These are phyloP conservation scores for Plumapathes pennacea DNA, from an alignment of 92 coral and sea anemone species.

Conservation along the genomic window DNA sequence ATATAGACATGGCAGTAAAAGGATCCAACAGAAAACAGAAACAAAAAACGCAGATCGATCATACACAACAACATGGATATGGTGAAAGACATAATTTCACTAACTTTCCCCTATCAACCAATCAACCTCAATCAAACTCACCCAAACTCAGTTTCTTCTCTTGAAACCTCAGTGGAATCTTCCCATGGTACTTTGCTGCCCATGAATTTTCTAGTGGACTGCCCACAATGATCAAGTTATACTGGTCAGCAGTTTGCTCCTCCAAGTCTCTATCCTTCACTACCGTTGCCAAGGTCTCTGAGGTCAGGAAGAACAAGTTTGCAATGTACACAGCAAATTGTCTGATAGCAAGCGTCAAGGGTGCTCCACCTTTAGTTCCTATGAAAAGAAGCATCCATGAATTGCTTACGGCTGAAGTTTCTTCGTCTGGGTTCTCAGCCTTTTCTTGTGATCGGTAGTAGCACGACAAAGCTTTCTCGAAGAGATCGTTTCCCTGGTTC, in stretches of 20 bases:
- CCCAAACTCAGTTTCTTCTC: slow-evolving; percentile 57
- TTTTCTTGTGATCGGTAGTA: no score
- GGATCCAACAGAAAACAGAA: no score
- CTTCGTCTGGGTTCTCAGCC: no score
- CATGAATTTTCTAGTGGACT: slow-evolving; percentile 66
- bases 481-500: no score
- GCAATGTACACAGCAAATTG: slow-evolving; percentile 91
- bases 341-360: slow-evolving; percentile 24
- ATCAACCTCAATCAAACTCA: slow-evolving; percentile 23
- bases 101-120: no score
- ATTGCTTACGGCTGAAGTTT: no score
- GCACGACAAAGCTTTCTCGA: no score
- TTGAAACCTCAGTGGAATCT: slow-evolving; percentile 52
- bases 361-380: slow-evolving; percentile 46
- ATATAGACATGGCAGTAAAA: no score
- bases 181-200: slow-evolving; percentile 59
- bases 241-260: slow-evolving; percentile 62
- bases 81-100: no score
- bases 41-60: no score
- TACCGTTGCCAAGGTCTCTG: slow-evolving; percentile 77
- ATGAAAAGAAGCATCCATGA: not conserved
- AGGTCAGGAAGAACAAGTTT: slow-evolving; percentile 83
- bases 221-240: slow-evolving; percentile 87
- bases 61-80: no score
- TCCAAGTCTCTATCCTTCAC: slow-evolving; percentile 59